phyloP scores from a whole-genome alignment of 2,113 vertebrate species.

The Larimichthys polyactis region DNA sequence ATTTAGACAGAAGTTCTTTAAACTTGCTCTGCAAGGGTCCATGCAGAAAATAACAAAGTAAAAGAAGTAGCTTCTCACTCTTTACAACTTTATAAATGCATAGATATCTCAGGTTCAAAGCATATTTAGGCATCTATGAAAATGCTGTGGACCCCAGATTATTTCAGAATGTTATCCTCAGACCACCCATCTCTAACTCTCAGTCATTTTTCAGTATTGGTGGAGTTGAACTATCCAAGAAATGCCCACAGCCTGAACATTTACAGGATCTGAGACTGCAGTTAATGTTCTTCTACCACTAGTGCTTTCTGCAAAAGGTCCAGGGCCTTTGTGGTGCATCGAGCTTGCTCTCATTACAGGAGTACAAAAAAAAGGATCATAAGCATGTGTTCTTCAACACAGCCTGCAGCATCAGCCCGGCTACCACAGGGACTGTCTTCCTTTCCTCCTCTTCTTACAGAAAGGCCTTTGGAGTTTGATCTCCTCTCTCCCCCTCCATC shows the following conservation, averaged over 20 bases:
- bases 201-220: constrained; percentile 16
- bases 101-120: background rate
- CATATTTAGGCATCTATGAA: background rate
- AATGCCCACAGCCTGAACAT: constrained; percentile 38
- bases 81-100: background rate
- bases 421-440: constrained; percentile 72
- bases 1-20: background rate
- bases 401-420: constrained; percentile 71
- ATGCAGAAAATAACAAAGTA: background rate
- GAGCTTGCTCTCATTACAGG: constrained; percentile 67
- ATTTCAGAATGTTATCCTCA: background rate
- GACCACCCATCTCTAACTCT: background rate
- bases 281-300: constrained; percentile 20
- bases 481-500: constrained; percentile 77
- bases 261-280: constrained; percentile 25
- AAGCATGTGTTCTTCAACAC: constrained; percentile 73
- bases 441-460: constrained; percentile 67
- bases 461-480: constrained; percentile 80
- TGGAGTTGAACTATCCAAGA: constrained; percentile 14
- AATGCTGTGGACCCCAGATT: background rate
- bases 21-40: background rate
- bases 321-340: constrained; percentile 59
- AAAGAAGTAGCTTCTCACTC: background rate
- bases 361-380: constrained; percentile 77
- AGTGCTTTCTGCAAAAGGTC: constrained; percentile 45